Evolutionary conservation across 2,113 vertebrate genomes (phyloP).

Genomic region (Cephalopterus ornatus): DNA sequence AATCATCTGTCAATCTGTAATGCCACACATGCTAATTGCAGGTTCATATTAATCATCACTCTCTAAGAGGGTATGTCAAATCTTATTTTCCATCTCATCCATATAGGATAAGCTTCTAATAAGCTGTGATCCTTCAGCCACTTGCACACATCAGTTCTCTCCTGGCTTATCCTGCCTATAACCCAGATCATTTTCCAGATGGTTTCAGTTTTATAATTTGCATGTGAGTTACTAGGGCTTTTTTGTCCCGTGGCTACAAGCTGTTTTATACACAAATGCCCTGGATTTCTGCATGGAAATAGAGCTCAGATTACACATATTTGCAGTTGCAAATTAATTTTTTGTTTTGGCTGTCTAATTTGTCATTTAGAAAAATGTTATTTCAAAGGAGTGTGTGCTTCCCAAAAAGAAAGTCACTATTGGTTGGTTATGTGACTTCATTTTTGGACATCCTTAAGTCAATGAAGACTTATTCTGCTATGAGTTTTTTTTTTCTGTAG

Average conservation of each 20-base stretch:
- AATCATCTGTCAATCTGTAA: slow-evolving; percentile 12
- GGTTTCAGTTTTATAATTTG: slow-evolving; percentile 7
- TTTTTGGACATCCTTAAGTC: not conserved
- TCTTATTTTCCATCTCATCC: slow-evolving; percentile 37
- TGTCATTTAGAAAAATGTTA: not conserved
- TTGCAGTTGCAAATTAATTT: not conserved
- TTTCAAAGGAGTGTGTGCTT: not conserved
- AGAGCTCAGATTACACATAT: not conserved
- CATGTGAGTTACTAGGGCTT: not conserved
- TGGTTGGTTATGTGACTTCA: not conserved
- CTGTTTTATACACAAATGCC: not conserved
- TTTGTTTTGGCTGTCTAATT: not conserved
- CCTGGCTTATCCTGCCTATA: not conserved
- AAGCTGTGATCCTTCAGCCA: not conserved
- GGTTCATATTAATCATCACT: slow-evolving; percentile 5
- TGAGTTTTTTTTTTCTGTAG: not conserved
- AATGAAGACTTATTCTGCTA: not conserved
- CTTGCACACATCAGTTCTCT: not conserved
- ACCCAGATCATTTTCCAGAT: not conserved
- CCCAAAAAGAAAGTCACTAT: not conserved
- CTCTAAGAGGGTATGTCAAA: not conserved
- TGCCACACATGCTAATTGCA: slow-evolving; percentile 17
- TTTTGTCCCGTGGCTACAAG: not conserved
- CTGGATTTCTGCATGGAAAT: not conserved
- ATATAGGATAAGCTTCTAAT: slow-evolving; percentile 21